Evolutionary conservation across 2,888 invertebrate species (phyloP), one percentile per base, ranked within the genome.

Genomic region (Pediacus dermestoides): DNA sequence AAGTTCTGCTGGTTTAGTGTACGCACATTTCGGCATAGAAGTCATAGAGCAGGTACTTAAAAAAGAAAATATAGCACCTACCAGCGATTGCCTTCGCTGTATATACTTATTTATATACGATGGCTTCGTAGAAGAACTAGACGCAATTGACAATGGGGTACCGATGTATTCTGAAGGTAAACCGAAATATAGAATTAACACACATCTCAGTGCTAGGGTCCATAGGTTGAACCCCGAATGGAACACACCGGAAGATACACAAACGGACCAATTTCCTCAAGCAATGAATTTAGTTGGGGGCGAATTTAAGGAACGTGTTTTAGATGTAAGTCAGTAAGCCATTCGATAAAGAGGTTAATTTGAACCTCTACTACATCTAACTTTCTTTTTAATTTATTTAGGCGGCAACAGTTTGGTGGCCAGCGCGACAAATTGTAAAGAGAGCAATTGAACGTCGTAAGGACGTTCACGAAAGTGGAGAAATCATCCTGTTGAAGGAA

Each of bases 131-230:
- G 84, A 87, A 71, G 95, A 96, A 74, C 77, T 99, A 42, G 99
- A 99, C 71, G 97, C 88, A 1, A 86, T 96, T 37, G 99, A 99
- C 66, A 99, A 99, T 73, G 99, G 97, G n/a, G 76, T 96, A 0
- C 81, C 84, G 0, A 85, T 88, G 75, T 68, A 61, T 47, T 80
- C 78, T 45, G 78, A 82, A 25, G 85, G 79, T 1, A 80, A 83
- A 58, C 82, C 85, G 0, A 72, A 70, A 16, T 94, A 92, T 64
- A 75, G 75, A 45, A 86, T 94, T n/a, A 76, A 77, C 1, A 89
- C 94, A 0, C 76, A 84, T 64, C 60, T 96, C 6, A 84, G 88
- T 59, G 69, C 79, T 0, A 74, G 95, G 51, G 85, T 97, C 1
- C 74, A 72, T 3, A 71, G 78, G 37, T 70, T 96, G 4, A 95